Base-by-base conservation (phyloP, 1,140 invertebrate genomes). In the Vollenhovia emeryi region DNA sequence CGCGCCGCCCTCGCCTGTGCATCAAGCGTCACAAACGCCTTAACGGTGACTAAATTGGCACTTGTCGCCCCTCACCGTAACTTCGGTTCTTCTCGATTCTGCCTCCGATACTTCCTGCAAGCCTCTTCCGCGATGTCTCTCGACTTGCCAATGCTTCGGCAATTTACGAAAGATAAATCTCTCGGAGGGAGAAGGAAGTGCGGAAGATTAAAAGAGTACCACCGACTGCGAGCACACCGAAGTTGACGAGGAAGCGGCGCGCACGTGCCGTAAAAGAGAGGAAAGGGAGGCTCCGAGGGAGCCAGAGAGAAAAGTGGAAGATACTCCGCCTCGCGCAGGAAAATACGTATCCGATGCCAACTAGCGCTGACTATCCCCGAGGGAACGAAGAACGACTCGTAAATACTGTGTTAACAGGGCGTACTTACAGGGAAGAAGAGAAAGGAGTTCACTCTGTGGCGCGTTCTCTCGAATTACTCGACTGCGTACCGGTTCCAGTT, bases 151-250 rank as follows among this genome's bases (percentile, higher is more conserved):
- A 64, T 33, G 50, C n/a, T 11, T 69, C 71, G 66, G 69, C 85
- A 64, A 83, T 86, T 88, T 79, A 66, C 18, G 36, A 27, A 40
- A 33, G 36, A 84, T 88, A 84, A 88, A 88, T 87, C 64, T 84
- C 11, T 9, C 4, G 50, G 27, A 45, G 45, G n/a, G n/a, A 36
- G 27, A 69, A 55, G 27, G 3, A 36, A 75, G 45, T 18, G 6
- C 7, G 36, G 27, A 79, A 75, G 85, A 75, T 87, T 87, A 74
- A 55, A 62, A 87, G 43, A 55, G 55, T 33, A 69, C 15, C 69
- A 45, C 15, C 40, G 79, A 52, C 40, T 40, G 45, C 48, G 27
- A 21, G 3, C 18, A 52, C 21, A 15, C 5, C 36, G 55, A 45
- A 62, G 45, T 52, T 69, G 48, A 86, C 68, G 75, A 57, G 60